Base-by-base conservation (phyloP, 2,797 vertebrate genomes). In the Artibeus jamaicensis region DNA sequence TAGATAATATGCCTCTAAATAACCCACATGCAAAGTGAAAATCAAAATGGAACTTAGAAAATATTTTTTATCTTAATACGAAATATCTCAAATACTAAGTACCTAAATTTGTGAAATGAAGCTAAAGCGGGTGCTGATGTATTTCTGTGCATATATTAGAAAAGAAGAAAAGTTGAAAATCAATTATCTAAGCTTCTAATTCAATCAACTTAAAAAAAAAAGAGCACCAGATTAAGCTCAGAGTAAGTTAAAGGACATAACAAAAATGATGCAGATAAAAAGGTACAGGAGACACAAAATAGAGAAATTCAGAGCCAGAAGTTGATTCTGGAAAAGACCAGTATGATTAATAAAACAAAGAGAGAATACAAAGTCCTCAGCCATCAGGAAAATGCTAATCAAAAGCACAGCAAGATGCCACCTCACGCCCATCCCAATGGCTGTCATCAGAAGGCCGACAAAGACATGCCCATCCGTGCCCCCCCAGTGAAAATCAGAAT, bases 41-140 rank as follows among this genome's bases (percentile, higher is more conserved):
- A 82, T 82, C 34, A 67, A 84, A 79, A 59, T 68, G 48, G 15
- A 94, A 87, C 86, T 95, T 68, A 87, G 89, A 77, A 87, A 88
- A 46, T 73, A 68, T 29, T 81, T 79, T 91, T 93, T 39, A 87
- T 39, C n/a, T 87, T 48, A 62, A 87, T 78, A 46, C 24, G 37
- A 77, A 90, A 48, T 48, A 86, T 68, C 39, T 92, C 26, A 68
- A 92, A 65, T 10, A 67, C n/a, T 46, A 67, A 85, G 53, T 48
- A 89, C 53, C 18, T 83, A 59, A 42, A 83, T 95, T 42, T 93
- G 59, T 67, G 37, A 89, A 42, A 78, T 82, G 53, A 89, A 84
- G 24, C 46, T 76, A 73, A 91, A 90, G 73, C 11, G 18, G 18
- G 1, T 55, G 42, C 37, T 26, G 46, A 73, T 62, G 6, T 73